phyloP scores from a whole-genome alignment of 2,113 vertebrate species.

The Chamaetylas fuelleborni region DNA sequence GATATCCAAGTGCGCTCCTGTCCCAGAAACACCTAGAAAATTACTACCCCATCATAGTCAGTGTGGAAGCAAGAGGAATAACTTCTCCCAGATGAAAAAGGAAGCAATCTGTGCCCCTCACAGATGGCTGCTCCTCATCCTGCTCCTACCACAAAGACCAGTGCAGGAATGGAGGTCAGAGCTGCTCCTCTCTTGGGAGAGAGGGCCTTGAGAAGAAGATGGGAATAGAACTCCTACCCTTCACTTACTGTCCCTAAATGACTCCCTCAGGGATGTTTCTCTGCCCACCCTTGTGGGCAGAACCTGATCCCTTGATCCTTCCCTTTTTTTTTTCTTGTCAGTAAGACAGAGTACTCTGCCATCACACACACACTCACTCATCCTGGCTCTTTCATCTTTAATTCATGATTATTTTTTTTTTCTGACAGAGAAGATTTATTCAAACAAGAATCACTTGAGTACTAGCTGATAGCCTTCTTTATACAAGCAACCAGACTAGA shows the following conservation, averaged over 20 bases:
- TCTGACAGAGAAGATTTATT: constrained; percentile 25
- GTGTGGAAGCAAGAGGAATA: not conserved
- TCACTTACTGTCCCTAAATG: not conserved
- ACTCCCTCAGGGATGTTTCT: not conserved
- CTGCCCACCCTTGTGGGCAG: not conserved
- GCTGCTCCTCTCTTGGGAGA: not conserved
- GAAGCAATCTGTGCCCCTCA: not conserved
- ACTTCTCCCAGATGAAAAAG: not conserved
- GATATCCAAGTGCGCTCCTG: fast-evolving
- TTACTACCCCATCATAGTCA: not conserved
- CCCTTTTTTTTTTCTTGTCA: not conserved
- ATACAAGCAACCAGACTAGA: not conserved
- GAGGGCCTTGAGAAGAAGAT: not conserved
- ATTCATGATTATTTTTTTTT: constrained; percentile 7
- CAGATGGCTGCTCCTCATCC: not conserved
- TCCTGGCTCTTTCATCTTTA: constrained; percentile 33
- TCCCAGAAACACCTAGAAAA: not conserved
- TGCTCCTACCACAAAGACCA: not conserved
- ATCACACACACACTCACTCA: not conserved
- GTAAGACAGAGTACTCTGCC: not conserved
- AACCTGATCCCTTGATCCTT: not conserved
- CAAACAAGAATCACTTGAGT: constrained; percentile 17
- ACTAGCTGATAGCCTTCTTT: not conserved
- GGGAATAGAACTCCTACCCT: not conserved
- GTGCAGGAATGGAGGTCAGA: not conserved